Percentiles rank a stretch among this genome's conserved stretches.
phyloP scores from a whole-genome alignment of 2,113 vertebrate genomes.

The Reinhardtius hippoglossoides region DNA sequence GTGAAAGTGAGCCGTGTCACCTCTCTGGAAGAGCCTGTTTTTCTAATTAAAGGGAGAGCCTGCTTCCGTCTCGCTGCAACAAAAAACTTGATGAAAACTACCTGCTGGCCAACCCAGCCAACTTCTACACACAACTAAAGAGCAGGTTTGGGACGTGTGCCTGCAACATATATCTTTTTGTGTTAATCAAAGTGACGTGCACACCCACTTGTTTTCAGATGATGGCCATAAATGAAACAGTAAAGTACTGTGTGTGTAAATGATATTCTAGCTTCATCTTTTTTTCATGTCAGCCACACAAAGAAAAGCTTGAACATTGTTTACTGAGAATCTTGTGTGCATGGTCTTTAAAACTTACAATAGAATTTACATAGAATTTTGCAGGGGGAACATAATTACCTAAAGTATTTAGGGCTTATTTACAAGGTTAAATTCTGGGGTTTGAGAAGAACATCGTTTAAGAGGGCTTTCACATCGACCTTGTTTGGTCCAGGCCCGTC shows the following conservation, averaged over 20 bases:
- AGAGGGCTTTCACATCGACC: no score
- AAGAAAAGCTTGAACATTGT: background rate
- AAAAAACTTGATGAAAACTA: constrained; percentile 14
- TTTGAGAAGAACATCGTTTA: no score
- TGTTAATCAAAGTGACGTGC: background rate
- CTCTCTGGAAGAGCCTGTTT: constrained; percentile 27
- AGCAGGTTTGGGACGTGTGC: background rate
- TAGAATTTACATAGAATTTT: background rate
- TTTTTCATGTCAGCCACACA: background rate
- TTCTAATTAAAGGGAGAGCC: constrained; percentile 39
- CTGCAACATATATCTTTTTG: constrained; percentile 2
- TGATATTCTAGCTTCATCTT: constrained; percentile 2
- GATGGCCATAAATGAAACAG: background rate
- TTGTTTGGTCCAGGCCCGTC: no score
- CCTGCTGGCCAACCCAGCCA: background rate
- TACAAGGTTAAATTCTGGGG: no score
- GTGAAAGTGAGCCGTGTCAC: constrained; percentile 28
- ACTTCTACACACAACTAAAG: background rate
- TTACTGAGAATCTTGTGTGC: background rate
- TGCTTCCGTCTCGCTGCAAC: constrained; percentile 25
- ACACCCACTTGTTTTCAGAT: background rate
- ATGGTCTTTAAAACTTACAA: background rate
- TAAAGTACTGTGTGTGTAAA: background rate
- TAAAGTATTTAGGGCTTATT: no score
- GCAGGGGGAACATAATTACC: no score